These are phyloP conservation scores for Parthenolecanium corni DNA, from an alignment of 2,888 invertebrate species.

Conservation along the genomic window DNA sequence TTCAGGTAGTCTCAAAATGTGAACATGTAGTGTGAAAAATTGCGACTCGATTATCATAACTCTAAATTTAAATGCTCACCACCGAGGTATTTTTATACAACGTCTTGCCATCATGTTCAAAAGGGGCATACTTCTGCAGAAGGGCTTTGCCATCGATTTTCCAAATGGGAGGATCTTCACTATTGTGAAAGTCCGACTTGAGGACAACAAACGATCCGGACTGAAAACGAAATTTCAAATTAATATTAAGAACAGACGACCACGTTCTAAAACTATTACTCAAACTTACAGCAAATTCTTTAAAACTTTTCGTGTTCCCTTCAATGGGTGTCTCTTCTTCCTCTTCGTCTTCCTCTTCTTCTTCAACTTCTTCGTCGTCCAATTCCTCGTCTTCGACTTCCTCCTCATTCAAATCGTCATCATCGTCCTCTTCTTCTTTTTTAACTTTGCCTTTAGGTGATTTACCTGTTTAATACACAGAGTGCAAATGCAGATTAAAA, in stretches of 20 bases:
- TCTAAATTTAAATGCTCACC: conserved; percentile 39
- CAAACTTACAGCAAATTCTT: conserved; percentile 33
- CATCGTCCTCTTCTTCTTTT: conserved; percentile 28
- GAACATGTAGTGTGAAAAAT: neutral
- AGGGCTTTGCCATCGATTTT: conserved; percentile 56
- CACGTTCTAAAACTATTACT: neutral
- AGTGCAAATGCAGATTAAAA: too few species aligned
- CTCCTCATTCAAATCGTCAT: conserved; percentile 31
- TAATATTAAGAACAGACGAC: neutral
- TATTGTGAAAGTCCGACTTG: conserved; percentile 51
- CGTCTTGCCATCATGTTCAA: conserved; percentile 47
- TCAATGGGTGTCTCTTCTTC: conserved; percentile 30
- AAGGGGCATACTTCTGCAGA: conserved; percentile 54
- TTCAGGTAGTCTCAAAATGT: neutral
- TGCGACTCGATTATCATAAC: neutral
- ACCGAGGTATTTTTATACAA: conserved; percentile 52
- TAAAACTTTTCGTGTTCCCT: conserved; percentile 30
- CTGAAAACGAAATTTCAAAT: conserved; percentile 39
- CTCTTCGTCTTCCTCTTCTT: conserved; percentile 32
- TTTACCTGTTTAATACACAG: too few species aligned
- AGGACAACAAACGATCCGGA: conserved; percentile 54
- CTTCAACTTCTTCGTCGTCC: conserved; percentile 31
- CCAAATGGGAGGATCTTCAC: conserved; percentile 54
- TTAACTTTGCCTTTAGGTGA: conserved; percentile 25
- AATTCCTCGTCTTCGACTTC: conserved; percentile 31